Base-by-base conservation (phyloP, 2,113 vertebrate species). In the Machaerirhynchus nigripectus region DNA sequence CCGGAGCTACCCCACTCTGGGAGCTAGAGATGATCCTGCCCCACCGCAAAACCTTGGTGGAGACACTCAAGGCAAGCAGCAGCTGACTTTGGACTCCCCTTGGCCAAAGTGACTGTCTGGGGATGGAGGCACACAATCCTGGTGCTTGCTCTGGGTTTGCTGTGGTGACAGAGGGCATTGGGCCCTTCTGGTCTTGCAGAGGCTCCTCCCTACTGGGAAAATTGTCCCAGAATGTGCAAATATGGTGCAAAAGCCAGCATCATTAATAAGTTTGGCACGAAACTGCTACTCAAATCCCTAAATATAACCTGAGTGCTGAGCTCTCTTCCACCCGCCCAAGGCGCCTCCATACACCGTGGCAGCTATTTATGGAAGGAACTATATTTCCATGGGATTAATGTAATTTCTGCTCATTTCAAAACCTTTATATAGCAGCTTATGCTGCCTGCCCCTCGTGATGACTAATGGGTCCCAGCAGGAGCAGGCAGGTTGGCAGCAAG, bases 341-440 rank as follows among this genome's bases (percentile, higher is more conserved):
- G 95, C 40, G 20, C 81, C 81, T 96, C 76, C 82, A 35, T 95
- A 70, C 71, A 96, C 94, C 8, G 2, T 22, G 35, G 82, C 88
- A 95, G 95, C 95, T 97, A 97, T 96, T 97, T 97, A 90, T 96
- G 97, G 97, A 96, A 96, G 49, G 78, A 93, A 78, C 89, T 95
- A 95, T 89, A 95, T 95, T 96, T 95, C 84, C 81, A 93, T 77
- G 78, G 74, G 86, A 95, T 97, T 96, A 94, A 89, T 96, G 96
- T 95, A 0, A 94, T 91, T 95, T 96, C 90, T 94, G 73, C 75
- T 97, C 73, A 91, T 96, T 96, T 95, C 73, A 87, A 89, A 97
- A 59, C 79, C 86, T 95, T 96, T 96, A 90, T 94, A 87, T 93
- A 95, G 93, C 67, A 76, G 50, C 82, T 87, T 64, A 44, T 28